These are phyloP conservation scores for Oxyruncus cristatus DNA, from an alignment of 2,113 vertebrate species.

Conservation along the genomic window DNA sequence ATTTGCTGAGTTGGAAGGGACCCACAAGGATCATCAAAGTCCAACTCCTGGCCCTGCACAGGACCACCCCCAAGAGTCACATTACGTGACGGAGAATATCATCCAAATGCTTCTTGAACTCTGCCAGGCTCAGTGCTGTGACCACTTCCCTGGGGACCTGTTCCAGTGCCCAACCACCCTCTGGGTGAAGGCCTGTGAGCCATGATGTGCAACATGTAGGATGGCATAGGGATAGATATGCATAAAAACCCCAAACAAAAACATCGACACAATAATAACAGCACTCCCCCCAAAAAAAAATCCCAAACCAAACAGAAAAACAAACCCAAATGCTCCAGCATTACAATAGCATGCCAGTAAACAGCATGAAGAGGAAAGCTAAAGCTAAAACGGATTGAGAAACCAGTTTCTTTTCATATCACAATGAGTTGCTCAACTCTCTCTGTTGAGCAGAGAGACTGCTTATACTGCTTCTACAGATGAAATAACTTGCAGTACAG, in stretches of 20 bases:
- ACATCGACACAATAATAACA: not conserved
- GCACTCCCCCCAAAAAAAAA: not conserved
- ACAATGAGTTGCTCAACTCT: not conserved
- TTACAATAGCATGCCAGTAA: not conserved
- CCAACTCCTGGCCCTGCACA: not conserved
- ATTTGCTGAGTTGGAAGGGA: not conserved
- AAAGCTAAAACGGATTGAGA: not conserved
- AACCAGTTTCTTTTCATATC: not conserved
- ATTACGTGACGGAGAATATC: not conserved
- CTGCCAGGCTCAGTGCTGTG: not conserved
- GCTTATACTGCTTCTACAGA: not conserved
- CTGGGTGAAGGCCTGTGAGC: not conserved
- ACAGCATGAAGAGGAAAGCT: not conserved
- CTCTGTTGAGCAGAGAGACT: too few relatives aligned
- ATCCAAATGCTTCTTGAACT: not conserved
- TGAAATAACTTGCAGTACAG: not conserved
- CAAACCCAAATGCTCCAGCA: not conserved
- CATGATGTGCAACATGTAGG: fast-evolving
- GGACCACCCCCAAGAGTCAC: not conserved
- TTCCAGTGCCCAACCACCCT: not conserved
- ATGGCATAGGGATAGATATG: fast-evolving
- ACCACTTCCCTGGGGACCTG: not conserved
- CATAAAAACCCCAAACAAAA: not conserved
- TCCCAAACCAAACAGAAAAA: not conserved
- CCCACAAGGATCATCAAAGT: not conserved